A percentile compares a stretch with the other conserved stretches of the same genome.
phyloP scores from a whole-genome alignment of 2,797 vertebrate genomes.

The Cephalopachus bancanus region DNA sequence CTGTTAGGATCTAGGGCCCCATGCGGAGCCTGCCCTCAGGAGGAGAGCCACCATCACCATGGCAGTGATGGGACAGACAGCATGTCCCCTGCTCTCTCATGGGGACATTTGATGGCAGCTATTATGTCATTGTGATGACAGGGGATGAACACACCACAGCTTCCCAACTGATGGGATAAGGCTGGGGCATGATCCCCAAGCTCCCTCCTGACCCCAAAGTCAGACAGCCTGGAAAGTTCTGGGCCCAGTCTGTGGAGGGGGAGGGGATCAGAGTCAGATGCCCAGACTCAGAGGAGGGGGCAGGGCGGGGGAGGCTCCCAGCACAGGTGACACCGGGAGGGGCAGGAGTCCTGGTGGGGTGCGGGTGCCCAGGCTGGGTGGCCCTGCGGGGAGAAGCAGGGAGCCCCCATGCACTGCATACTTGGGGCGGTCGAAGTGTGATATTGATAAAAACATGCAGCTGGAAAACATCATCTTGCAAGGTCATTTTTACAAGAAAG shows the following conservation, averaged over 20 bases:
- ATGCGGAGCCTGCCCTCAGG: rapidly evolving
- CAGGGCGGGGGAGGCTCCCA: rapidly evolving
- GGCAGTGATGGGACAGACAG: not conserved
- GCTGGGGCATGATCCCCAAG: no score
- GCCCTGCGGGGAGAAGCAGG: rapidly evolving
- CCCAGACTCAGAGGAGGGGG: rapidly evolving
- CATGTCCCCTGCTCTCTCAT: rapidly evolving
- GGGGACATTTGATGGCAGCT: rapidly evolving
- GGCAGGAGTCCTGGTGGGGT: rapidly evolving
- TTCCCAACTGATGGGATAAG: not conserved
- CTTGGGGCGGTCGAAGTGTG: rapidly evolving
- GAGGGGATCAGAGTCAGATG: rapidly evolving
- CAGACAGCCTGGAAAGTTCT: not conserved
- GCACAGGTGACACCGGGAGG: rapidly evolving
- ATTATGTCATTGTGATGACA: rapidly evolving
- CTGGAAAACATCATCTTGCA: not conserved
- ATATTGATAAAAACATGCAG: rapidly evolving
- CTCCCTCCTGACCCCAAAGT: not conserved
- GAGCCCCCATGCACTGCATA: rapidly evolving
- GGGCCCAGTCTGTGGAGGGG: rapidly evolving
- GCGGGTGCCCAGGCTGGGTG: rapidly evolving
- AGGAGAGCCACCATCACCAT: rapidly evolving
- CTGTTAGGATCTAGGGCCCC: not conserved
- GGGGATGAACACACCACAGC: rapidly evolving
- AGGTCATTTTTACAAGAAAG: slow-evolving; percentile 58